Base-by-base conservation (phyloP, 2,113 vertebrate genomes). In the Tachycineta bicolor region DNA sequence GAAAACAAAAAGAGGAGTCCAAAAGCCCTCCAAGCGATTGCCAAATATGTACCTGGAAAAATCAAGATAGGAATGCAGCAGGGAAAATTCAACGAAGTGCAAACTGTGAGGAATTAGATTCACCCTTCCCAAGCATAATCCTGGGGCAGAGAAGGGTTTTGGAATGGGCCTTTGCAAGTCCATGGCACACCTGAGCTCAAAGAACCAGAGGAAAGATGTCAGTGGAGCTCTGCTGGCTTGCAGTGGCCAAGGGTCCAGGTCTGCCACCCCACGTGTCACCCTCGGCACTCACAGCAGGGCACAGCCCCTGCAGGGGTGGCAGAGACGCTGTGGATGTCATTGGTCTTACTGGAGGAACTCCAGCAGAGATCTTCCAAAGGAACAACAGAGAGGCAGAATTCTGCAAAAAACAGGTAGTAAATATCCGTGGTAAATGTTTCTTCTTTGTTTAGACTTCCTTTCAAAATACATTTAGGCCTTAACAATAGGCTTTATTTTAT, bases 401-500 rank as follows among this genome's bases (percentile, higher is more conserved):
- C n/a, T 71, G 59, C 33, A 94, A 65, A 94, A 49, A 87, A 78
- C 14, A 73, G 33, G 46, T 2, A 4, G 58, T 82, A 93, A 94
- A 68, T 90, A 85, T 55, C n/a, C 53, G 84, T 56, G 62, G 64
- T 73, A 86, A 96, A 63, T 60, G 41, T 79, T 83, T 87, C 69
- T 70, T 47, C 55, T 93, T 83, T 86, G 74, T 83, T 90, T 76
- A 97, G 93, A 33, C 22, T 33, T 76, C 58, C 47, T 50, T 92
- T 84, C 55, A 75, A 84, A 92, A 88, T 11, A 60, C 39, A 74
- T 59, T 88, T 86, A 76, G 71, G 33, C 33, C 37, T 96, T 91
- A 88, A 96, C 47, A 85, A 53, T 34, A 82, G 89, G 68, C 49
- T 95, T 94, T 62, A 59, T 89, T 89, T n/a, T n/a, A n/a, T n/a